phyloP scores from a whole-genome alignment of 2,888 invertebrate genomes.

The Nomada fabriciana region DNA sequence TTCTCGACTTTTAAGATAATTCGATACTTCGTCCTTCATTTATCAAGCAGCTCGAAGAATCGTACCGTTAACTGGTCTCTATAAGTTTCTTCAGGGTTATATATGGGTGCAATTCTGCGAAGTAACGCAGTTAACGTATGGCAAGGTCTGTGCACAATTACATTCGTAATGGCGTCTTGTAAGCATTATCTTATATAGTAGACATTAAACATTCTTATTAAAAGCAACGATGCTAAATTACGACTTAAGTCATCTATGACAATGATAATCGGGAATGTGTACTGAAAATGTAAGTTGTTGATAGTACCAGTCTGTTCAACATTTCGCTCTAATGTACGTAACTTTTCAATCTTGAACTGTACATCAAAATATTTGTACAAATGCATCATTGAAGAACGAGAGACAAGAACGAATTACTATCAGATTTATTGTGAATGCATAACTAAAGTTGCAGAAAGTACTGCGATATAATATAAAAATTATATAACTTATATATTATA shows the following conservation, averaged over 20 bases:
- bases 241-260: slow-evolving; percentile 23
- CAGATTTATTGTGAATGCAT: too few relatives aligned
- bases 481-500: too few relatives aligned
- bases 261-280: slow-evolving; percentile 20
- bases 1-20: slow-evolving; percentile 28
- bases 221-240: slow-evolving; percentile 26
- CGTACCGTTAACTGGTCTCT: slow-evolving; percentile 32
- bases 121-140: slow-evolving; percentile 17
- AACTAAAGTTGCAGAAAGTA: too few relatives aligned
- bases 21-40: slow-evolving; percentile 22
- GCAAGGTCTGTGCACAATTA: slow-evolving; percentile 24
- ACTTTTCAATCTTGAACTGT: not conserved
- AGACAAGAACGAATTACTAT: not conserved
- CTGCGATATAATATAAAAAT: too few relatives aligned
- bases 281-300: slow-evolving; percentile 8
- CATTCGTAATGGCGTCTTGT: slow-evolving; percentile 24
- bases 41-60: slow-evolving; percentile 17
- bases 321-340: not conserved
- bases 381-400: not conserved
- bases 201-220: slow-evolving; percentile 42
- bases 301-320: not conserved
- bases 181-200: slow-evolving; percentile 28
- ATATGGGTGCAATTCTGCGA: slow-evolving; percentile 23
- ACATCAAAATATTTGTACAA: not conserved
- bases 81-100: slow-evolving; percentile 25